Conservation (phyloP, 2,113 vertebrate species). For the Pachypanchax playfairii region DNA sequence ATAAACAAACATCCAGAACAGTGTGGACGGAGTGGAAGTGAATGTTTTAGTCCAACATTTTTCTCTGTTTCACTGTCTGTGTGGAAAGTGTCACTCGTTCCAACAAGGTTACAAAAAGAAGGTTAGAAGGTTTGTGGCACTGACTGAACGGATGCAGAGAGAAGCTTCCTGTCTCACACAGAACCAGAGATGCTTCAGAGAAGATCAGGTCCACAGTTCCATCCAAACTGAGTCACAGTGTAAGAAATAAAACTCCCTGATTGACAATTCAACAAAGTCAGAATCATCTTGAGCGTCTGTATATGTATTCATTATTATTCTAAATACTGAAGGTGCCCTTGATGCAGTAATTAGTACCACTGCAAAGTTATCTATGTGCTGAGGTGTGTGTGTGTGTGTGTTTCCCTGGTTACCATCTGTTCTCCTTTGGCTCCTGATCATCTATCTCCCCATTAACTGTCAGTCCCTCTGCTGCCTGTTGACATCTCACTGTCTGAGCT, state of each 20-base stretch:
- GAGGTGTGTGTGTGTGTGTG: conserved; percentile 9
- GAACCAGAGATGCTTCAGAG: background rate
- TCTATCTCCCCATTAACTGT: conserved; percentile 63
- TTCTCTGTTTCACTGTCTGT: too few relatives aligned
- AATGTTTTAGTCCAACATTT: too few relatives aligned
- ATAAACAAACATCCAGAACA: too few relatives aligned
- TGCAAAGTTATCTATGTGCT: conserved; percentile 6
- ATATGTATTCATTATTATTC: conserved; percentile 15
- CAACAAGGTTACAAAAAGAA: background rate
- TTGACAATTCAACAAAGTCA: conserved; percentile 39
- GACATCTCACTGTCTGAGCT: conserved; percentile 46
- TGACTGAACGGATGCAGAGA: background rate
- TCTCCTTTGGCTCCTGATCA: conserved; percentile 55
- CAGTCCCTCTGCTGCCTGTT: conserved; percentile 49
- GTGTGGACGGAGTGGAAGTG: too few relatives aligned
- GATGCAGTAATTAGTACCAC: conserved; percentile 35
- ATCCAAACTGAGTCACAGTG: conserved; percentile 7
- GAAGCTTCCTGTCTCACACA: background rate
- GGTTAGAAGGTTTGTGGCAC: conserved; percentile 6
- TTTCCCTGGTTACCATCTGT: conserved; percentile 54
- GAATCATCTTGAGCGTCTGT: conserved; percentile 13
- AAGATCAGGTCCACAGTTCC: conserved; percentile 2
- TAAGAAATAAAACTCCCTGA: conserved; percentile 19
- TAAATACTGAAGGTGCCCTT: conserved; percentile 57
- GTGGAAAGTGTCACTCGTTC: too few relatives aligned